Evolutionary conservation across 1,140 invertebrate genomes (phyloP), one percentile per base, ranked within the genome.

Genomic region (Tetragonula clypearis): DNA sequence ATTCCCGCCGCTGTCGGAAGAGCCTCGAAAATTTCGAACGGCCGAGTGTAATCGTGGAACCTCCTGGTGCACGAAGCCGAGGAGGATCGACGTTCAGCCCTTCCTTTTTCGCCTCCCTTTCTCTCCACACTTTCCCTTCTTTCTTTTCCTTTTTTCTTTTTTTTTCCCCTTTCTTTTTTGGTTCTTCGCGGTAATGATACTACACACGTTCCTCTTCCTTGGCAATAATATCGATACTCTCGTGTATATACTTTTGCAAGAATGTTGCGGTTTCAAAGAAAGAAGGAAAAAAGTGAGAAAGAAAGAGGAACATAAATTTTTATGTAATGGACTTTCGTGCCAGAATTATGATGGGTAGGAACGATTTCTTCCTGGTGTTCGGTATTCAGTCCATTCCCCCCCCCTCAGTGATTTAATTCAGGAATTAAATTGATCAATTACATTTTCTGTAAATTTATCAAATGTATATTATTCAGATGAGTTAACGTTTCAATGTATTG

Each of bases 21-120:
- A 84, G 41, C 66, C 77, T 55, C 73, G 82, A 85, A 88, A 88
- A 88, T 88, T 88, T 87, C 87, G 72, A 88, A 88, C 81, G 78
- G 72, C 74, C 82, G 82, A 76, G 87, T 88, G 87, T 88, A 88
- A 88, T 87, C 86, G 87, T 69, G 78, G 86, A 87, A 87, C 87
- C 72, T 86, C 66, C 82, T 85, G 69, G 86, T 71, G 76, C 30
- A 79, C 58, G 73, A 72, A 77, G 76, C 35, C 56, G 76, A 68
- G 17, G 58, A 76, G 53, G 35, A 76, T 83, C 30, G 30, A 77
- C 71, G 15, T 21, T 1, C 26, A 30, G 17, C 26, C 68, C 30
- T 35, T 35, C 11, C 21, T 41, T 9, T 35, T 2, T 12, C 1
- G 19, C 11, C 19, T 35, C 26, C 9, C 26, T 68, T 17, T 30